Evolutionary conservation across 2,797 vertebrate genomes (phyloP), one percentile per base, ranked within the genome.

Genomic region (Sebastes iracundus): DNA sequence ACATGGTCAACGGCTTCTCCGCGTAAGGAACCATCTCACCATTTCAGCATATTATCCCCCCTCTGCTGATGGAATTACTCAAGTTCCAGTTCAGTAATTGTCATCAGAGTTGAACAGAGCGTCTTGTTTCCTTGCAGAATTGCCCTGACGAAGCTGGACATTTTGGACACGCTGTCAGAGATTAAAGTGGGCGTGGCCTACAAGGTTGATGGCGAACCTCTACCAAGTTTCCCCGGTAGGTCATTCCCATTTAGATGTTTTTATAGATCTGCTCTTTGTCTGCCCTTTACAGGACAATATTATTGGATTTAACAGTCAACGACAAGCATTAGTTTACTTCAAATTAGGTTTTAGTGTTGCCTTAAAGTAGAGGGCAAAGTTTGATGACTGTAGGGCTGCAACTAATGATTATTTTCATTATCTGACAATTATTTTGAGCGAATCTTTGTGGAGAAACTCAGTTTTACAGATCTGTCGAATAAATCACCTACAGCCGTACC

Each of bases 1-100:
- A 97, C 90, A 96, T 97, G 96, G 94, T 97, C 87, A 97, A 97
- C 0, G 96, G 96, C 56, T 97, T 97, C 85, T 93, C 95, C 14
- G 96, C 96, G 96, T 97, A 94, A 96, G 96, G 7, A 78, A 61
- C 58, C 12, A 1, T 46, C 62, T 20, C 18, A 18, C 0, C 2
- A 5, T 62, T 72, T 76, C 55, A 46, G 4, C 70, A 8, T n/a
- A 27, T 59, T n/a, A 12, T 46, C 42, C 13, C 13, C 27, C 14
- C 14, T 13, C 35, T 10, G 33, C 33, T 35, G 33, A 35, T 35
- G 11, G 33, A 35, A 35, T 35, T 25, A 30, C 30, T 35, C 13
- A 18, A 52, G 22, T 6, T 4, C 16, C 30, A 16, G 20, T n/a
- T 14, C 3, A 16, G 38, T 42, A 1, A 4, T 1, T 7, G 30